These are phyloP conservation scores for Sorex maritimensis DNA, from an alignment of 2,797 vertebrate genomes.

Conservation along the genomic window DNA sequence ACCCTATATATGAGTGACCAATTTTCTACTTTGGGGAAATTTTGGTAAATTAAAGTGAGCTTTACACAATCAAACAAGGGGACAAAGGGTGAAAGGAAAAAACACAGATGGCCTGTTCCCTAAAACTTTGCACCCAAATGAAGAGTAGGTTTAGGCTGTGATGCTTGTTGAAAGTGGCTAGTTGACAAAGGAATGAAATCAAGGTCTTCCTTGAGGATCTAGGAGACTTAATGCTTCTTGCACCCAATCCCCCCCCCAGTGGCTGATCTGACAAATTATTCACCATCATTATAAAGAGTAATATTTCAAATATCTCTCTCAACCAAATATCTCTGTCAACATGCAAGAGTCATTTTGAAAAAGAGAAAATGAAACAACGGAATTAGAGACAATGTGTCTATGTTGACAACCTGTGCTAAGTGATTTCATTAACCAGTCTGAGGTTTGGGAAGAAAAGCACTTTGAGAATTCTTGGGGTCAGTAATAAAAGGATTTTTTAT, in stretches of 20 bases:
- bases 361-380: background rate
- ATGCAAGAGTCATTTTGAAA: background rate
- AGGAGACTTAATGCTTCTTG: background rate
- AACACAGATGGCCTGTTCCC: background rate
- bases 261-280: background rate
- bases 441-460: conserved; percentile 78
- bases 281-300: background rate
- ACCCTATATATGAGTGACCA: background rate
- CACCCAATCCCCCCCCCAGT: background rate
- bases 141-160: background rate
- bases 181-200: background rate
- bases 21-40: conserved; percentile 35
- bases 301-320: background rate
- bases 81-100: conserved; percentile 1
- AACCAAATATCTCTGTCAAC: background rate
- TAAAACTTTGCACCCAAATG: conserved; percentile 25
- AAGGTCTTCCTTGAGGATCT: background rate
- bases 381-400: background rate
- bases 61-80: background rate
- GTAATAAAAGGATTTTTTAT: conserved; percentile 27
- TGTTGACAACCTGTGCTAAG: conserved; percentile 49
- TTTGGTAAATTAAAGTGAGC: background rate
- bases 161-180: conserved; percentile 5
- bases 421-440: conserved; percentile 20
- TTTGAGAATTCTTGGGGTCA: conserved; percentile 75